Base-by-base conservation (phyloP, 2,888 invertebrate species). In the Ochropleura leucogaster region DNA sequence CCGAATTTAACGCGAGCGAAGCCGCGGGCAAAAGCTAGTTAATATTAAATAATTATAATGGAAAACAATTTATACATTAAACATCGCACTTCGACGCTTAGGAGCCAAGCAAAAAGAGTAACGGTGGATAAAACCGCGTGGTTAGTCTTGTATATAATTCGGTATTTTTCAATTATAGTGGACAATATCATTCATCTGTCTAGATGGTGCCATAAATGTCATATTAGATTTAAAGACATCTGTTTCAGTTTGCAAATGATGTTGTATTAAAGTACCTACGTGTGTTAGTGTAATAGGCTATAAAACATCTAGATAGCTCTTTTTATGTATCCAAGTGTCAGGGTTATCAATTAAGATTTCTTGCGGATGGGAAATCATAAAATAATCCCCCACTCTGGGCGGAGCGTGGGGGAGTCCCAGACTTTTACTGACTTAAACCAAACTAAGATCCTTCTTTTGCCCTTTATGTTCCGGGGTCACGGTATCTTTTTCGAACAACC, bases 201-300 rank as follows among this genome's bases (percentile, higher is more conserved):
- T 59, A 47, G 59, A 57, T 65, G 20, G 20, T 46, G 69, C 57
- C 8, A 57, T 71, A 60, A 79, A 64, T 49, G 67, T 81, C 76
- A 20, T 40, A 10, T 46, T 64, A 65, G 71, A 80, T 81, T 81
- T 59, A 68, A 64, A 59, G 63, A 1, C 53, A 74, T 79, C 18
- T 53, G 62, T 79, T 79, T 79, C 40, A 53, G 68, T 80, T 80
- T 72, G 60, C 62, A 67, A 66, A 74, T 64, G 18, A 42, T 67
- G 18, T 30, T 66, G 14, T 66, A 9, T 20, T 12, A 49, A 53
- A 30, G 20, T 68, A 40, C 20, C 9, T 68, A 51, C 3, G 14
- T 74, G 30, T 30, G 8, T 47, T 20, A 47, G 10, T 73, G 42
- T 65, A 65, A 74, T 74, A 2, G 57, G 57, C 46, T 44, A 63